Percentiles rank a stretch among this genome's conserved stretches.
Evolutionary conservation across 2,888 invertebrate species (phyloP).

Genomic region (Drosophila emarginata): DNA sequence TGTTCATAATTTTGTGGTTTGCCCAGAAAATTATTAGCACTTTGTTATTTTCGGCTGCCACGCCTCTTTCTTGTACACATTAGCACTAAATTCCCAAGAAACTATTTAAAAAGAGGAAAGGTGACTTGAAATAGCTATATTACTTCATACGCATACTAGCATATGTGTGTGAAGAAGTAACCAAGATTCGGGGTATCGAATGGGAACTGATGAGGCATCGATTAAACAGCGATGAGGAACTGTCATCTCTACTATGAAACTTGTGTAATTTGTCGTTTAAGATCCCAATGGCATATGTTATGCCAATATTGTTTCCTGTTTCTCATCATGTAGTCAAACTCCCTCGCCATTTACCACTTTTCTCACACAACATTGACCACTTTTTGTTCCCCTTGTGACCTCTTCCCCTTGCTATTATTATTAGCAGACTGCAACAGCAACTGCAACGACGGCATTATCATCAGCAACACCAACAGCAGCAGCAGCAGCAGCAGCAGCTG

Average conservation of each 20-base stretch:
- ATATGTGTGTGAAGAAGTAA: not conserved
- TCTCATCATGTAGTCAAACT: constrained; percentile 2
- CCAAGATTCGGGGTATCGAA: not conserved
- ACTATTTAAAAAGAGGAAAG: constrained; percentile 4
- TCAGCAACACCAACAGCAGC: constrained; percentile 7
- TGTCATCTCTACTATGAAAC: not conserved
- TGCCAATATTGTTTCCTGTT: constrained; percentile 1
- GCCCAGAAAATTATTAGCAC: constrained; percentile 68
- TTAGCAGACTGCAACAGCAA: constrained; percentile 3
- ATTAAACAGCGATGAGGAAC: not conserved
- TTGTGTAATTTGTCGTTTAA: constrained; percentile 3
- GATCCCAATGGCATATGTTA: not conserved
- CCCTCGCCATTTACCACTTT: constrained; percentile 2
- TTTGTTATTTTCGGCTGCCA: constrained; percentile 67
- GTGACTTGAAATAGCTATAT: constrained; percentile 5
- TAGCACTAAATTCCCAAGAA: constrained; percentile 66
- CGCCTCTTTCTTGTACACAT: constrained; percentile 72
- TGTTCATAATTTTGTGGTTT: constrained; percentile 55
- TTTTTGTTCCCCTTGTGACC: constrained; percentile 5
- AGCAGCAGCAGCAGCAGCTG: constrained; percentile 30
- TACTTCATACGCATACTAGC: not conserved
- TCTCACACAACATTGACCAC: constrained; percentile 8
- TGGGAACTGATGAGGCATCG: not conserved
- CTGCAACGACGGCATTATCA: constrained; percentile 9
- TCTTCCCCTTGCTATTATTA: constrained; percentile 4